These are phyloP conservation scores for Monochamus saltuarius DNA, from an alignment of 1,140 invertebrate genomes.

Conservation along the genomic window DNA sequence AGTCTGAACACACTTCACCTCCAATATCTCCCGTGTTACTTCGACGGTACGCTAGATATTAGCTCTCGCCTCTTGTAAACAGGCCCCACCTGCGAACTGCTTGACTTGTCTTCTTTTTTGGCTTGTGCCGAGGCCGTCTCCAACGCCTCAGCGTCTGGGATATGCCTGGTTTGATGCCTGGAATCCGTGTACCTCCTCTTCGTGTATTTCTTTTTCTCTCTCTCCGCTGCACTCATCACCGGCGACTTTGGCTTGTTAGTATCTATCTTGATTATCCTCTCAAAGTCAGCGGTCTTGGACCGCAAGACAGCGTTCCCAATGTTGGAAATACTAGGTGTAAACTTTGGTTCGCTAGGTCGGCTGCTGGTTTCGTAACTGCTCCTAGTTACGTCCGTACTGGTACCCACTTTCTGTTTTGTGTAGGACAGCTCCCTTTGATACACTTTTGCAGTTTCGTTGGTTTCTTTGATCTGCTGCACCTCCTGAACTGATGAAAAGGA, in stretches of 20 bases:
- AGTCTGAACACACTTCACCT: slow-evolving; percentile 31
- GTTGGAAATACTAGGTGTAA: slow-evolving; percentile 63
- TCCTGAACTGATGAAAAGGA: slow-evolving; percentile 60
- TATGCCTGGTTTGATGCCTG: slow-evolving; percentile 62
- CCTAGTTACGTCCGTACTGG: slow-evolving; percentile 32
- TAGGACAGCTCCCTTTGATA: slow-evolving; percentile 11
- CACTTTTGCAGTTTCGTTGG: slow-evolving; percentile 4
- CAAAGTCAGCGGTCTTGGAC: slow-evolving; percentile 69
- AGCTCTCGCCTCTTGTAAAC: slow-evolving; percentile 79
- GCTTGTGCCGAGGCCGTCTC: slow-evolving; percentile 34
- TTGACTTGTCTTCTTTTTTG: slow-evolving; percentile 33
- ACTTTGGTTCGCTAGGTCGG: slow-evolving; percentile 47
- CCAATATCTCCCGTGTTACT: slow-evolving; percentile 28
- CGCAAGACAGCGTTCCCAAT: slow-evolving; percentile 67
- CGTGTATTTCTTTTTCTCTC: slow-evolving; percentile 63
- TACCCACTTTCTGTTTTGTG: slow-evolving; percentile 24
- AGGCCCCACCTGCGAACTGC: slow-evolving; percentile 48
- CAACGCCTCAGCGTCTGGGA: slow-evolving; percentile 58
- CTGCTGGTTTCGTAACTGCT: slow-evolving; percentile 24
- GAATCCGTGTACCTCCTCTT: slow-evolving; percentile 64
- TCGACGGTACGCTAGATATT: slow-evolving; percentile 70
- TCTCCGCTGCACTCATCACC: slow-evolving; percentile 39
- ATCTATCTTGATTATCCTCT: slow-evolving; percentile 56
- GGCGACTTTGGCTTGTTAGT: slow-evolving; percentile 52
- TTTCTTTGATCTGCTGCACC: slow-evolving; percentile 52